Evolutionary conservation across 2,888 invertebrate genomes (phyloP).

Genomic region (Stenodema calcarata): DNA sequence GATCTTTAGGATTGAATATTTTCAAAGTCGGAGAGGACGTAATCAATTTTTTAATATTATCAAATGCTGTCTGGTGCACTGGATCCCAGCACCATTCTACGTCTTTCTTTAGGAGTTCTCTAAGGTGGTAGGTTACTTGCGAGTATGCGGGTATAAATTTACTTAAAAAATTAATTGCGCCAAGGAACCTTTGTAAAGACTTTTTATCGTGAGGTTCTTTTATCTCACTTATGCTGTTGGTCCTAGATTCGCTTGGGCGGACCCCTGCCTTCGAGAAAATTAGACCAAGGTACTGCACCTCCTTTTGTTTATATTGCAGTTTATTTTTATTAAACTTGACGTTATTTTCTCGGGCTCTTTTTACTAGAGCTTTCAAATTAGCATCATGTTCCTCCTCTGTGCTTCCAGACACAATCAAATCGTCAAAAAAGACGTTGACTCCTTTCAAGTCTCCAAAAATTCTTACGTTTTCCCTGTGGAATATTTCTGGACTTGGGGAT

Average conservation of each 20-base stretch:
- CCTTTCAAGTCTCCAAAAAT: conserved; percentile 50
- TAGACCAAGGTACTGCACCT: conserved; percentile 4
- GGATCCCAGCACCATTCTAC: neutral
- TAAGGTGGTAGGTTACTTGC: conserved; percentile 40
- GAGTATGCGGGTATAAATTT: conserved; percentile 33
- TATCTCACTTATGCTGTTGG: neutral
- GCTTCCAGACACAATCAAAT: conserved; percentile 49
- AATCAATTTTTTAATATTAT: conserved; percentile 43
- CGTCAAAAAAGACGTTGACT: conserved; percentile 49
- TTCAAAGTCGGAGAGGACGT: conserved; percentile 45
- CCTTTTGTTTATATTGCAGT: conserved; percentile 10
- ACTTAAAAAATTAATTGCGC: conserved; percentile 9
- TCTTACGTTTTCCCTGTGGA: conserved; percentile 31
- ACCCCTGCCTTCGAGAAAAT: neutral
- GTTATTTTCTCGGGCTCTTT: conserved; percentile 26
- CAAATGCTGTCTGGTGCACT: conserved; percentile 25
- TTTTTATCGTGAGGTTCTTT: neutral
- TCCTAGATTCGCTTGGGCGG: neutral
- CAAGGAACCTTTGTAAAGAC: conserved; percentile 3
- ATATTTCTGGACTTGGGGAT: conserved; percentile 49
- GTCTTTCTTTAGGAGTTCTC: conserved; percentile 43
- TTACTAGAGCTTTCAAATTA: conserved; percentile 9
- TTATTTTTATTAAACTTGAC: conserved; percentile 24
- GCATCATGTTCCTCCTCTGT: conserved; percentile 48
- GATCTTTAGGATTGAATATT: conserved; percentile 42